Evolutionary conservation across 2,888 invertebrate genomes (phyloP).

Genomic region (Ophraella communa): DNA sequence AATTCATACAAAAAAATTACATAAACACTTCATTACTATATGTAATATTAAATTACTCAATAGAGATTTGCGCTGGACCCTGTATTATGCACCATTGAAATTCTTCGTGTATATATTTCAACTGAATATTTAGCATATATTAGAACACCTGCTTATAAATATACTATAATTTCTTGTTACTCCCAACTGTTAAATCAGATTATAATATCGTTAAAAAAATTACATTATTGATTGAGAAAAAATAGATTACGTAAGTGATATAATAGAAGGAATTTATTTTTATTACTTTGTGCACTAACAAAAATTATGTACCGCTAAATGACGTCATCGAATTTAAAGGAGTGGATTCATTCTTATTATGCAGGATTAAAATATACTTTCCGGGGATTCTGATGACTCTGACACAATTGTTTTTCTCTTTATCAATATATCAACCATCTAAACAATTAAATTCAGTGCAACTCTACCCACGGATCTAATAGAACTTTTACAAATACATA

Average conservation of each 20-base stretch:
- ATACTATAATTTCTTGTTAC: constrained; percentile 30
- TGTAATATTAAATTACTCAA: too few relatives aligned
- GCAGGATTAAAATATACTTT: too few relatives aligned
- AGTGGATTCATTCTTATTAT: not conserved
- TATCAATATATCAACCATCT: too few relatives aligned
- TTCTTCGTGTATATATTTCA: constrained; percentile 30
- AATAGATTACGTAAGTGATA: constrained; percentile 24
- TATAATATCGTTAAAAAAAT: constrained; percentile 24
- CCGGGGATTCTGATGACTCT: too few relatives aligned
- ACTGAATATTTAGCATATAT: constrained; percentile 36
- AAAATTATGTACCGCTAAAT: not conserved
- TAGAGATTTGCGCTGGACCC: not conserved
- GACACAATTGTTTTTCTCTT: too few relatives aligned
- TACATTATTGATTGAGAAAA: constrained; percentile 8
- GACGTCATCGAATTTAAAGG: not conserved
- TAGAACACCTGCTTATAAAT: constrained; percentile 39
- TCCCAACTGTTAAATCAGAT: constrained; percentile 14
- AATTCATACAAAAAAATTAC: not conserved
- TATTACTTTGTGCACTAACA: constrained; percentile 3
- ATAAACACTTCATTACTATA: too few relatives aligned
- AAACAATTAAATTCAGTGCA: too few relatives aligned
- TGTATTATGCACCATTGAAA: constrained; percentile 30
- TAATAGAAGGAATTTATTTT: not conserved
- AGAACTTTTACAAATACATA: too few relatives aligned
- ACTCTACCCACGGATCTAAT: too few relatives aligned